These are phyloP conservation scores for Epizoanthus scotinus DNA, from an alignment of 92 coral and sea anemone genomes.

Conservation along the genomic window DNA sequence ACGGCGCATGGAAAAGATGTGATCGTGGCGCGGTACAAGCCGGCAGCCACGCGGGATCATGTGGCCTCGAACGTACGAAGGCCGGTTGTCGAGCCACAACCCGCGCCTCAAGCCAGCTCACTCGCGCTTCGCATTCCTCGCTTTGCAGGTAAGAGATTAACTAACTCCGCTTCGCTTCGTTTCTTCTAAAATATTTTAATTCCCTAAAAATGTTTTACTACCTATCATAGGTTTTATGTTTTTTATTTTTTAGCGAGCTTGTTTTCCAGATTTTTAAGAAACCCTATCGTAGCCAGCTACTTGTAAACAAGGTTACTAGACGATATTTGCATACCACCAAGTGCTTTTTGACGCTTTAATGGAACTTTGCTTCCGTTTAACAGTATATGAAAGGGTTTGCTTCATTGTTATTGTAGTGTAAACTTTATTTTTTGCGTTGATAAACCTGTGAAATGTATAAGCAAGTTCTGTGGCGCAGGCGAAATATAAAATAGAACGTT, in stretches of 20 bases:
- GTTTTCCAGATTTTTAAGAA: background rate
- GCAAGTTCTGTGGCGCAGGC: no score
- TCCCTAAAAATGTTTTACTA: no score
- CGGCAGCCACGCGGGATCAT: constrained; percentile 71
- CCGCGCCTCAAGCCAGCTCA: constrained; percentile 35
- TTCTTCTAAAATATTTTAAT: background rate
- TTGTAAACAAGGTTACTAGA: constrained; percentile 20
- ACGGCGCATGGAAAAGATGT: constrained; percentile 88
- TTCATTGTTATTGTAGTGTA: no score
- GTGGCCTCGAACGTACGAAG: constrained; percentile 69
- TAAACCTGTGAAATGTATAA: no score
- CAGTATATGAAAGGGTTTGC: background rate
- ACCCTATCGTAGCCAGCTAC: background rate
- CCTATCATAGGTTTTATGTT: background rate
- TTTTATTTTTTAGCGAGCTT: background rate
- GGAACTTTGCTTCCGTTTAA: constrained; percentile 23
- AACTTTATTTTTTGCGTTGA: no score
- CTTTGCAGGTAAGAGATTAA: constrained; percentile 61
- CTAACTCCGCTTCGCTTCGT: background rate
- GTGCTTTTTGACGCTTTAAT: background rate
- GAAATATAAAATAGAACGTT: background rate
- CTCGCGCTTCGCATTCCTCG: constrained; percentile 50
- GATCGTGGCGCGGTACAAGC: constrained; percentile 91
- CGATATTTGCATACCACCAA: constrained; percentile 9
- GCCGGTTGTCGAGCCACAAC: constrained; percentile 33